Percentiles rank a stretch among this genome's conserved stretches.
phyloP scores from a whole-genome alignment of 2,113 vertebrate genomes.

The Thinocorus orbignyianus region DNA sequence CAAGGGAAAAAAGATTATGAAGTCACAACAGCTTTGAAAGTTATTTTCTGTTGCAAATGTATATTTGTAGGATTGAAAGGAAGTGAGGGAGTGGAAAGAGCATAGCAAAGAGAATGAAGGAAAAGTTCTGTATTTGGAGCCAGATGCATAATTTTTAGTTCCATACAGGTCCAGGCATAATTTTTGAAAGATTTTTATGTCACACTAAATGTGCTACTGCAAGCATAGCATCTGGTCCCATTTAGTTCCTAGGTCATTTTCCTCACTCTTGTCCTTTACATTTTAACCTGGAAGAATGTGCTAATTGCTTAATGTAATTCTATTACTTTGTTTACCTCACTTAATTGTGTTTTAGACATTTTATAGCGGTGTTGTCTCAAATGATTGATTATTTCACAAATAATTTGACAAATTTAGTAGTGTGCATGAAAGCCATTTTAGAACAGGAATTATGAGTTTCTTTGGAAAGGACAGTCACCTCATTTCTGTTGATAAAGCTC shows the following conservation, averaged over 20 bases:
- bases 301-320: neutral
- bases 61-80: neutral
- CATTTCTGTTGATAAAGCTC: neutral
- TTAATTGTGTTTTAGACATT: neutral
- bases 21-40: neutral
- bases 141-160: neutral
- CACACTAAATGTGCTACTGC: neutral
- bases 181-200: neutral
- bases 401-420: neutral
- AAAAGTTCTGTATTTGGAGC: neutral
- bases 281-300: neutral
- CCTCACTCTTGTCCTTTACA: neutral
- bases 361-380: neutral
- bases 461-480: neutral
- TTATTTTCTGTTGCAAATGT: neutral
- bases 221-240: neutral
- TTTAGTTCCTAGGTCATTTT: neutral
- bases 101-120: neutral
- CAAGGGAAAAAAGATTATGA: neutral
- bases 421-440: neutral
- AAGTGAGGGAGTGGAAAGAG: neutral
- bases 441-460: neutral
- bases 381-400: neutral
- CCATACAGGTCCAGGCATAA: too few relatives aligned
- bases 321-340: neutral